Base-by-base conservation (phyloP, 2,888 invertebrate species). In the Epinotia ramella region DNA sequence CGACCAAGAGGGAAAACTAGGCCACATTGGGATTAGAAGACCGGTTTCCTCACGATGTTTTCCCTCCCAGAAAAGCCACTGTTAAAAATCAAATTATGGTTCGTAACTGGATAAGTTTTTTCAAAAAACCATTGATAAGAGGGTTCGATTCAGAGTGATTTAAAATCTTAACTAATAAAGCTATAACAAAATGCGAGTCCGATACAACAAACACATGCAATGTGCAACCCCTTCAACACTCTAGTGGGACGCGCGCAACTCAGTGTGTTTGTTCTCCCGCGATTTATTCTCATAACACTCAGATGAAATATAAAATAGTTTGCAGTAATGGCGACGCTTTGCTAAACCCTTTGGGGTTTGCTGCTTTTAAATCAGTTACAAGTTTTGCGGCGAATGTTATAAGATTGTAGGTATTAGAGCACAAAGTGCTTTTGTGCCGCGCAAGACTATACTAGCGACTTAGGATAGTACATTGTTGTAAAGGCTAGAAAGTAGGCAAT, bases 281-380 rank as follows among this genome's bases (percentile, higher is more conserved):
- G 86, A 89, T 90, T 89, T 90, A 89, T 90, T 86, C 81, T 87
- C 88, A 88, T 88, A 89, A 87, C 85, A 84, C 81, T 80, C 72
- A 80, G 67, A 63, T 71, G 57, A 63, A 71, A 76, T 73, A 73
- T 72, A 72, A 72, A 76, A 72, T 75, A 75, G 70, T 75, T 71
- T 63, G 62, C 60, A 66, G 71, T 75, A 75, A 71, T 71, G 75
- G 75, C 66, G 60, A 60, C 71, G 70, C 60, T 70, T 69, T 71
- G 49, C 33, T 57, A 46, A 66, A 62, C 71, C 66, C 75, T 65
- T 75, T 70, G 71, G 69, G 74, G 67, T 72, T 59, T 16, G 73
- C 33, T 62, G 67, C 40, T 68, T 73, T 68, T 73, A 68, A 68
- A 73, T 67, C 62, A 68, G 67, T 73, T 73, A 73, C 44, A 68